phyloP scores from a whole-genome alignment of 2,888 invertebrate species.

The Muscina levida region DNA sequence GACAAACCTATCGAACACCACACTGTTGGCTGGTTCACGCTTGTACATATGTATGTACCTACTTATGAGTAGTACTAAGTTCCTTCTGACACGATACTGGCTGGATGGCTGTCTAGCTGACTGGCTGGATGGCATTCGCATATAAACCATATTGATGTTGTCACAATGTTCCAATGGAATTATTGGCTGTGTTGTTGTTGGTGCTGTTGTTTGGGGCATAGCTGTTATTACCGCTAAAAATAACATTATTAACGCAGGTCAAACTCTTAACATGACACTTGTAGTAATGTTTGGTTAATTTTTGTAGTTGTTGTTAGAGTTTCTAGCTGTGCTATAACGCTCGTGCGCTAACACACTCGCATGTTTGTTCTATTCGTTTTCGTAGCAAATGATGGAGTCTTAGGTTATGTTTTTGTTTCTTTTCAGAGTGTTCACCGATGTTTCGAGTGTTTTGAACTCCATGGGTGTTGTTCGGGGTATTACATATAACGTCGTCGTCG shows the following conservation, averaged over 20 bases:
- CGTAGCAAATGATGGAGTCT: no score
- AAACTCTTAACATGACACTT: conserved; percentile 66
- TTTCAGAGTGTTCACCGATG: neutral
- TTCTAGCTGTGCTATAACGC: conserved; percentile 25
- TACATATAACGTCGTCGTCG: conserved; percentile 16
- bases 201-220: conserved; percentile 19
- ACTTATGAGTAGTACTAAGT: conserved; percentile 1
- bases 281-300: conserved; percentile 64
- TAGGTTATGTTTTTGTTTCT: no score
- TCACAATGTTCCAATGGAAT: conserved; percentile 49
- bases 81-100: conserved; percentile 31
- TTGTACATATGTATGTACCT: no score
- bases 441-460: conserved; percentile 39
- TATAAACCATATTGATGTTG: conserved; percentile 57
- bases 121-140: conserved; percentile 21
- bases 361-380: no score
- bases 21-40: no score
- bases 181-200: conserved; percentile 1
- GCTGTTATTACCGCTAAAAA: conserved; percentile 54
- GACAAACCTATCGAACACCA: conserved; percentile 41
- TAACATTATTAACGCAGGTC: conserved; percentile 66
- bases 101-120: no score
- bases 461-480: conserved; percentile 58
- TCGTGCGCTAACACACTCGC: no score
- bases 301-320: no score